Conservation (phyloP, 2,888 invertebrate genomes). For the Calameuta filiformis region DNA sequence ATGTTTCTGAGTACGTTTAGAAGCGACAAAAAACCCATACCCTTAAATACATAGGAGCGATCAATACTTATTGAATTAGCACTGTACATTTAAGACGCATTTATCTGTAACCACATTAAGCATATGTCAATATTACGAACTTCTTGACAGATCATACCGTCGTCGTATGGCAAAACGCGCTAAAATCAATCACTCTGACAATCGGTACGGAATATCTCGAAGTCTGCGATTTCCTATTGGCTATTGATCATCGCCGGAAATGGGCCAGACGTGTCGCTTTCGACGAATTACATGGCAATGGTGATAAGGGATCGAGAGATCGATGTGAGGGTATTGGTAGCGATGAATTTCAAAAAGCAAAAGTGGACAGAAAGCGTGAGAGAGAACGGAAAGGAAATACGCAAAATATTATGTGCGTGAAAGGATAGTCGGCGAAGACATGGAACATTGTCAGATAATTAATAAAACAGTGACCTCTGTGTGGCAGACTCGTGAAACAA, state of each 20-base stretch:
- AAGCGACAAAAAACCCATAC: not conserved
- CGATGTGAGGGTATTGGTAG: not conserved
- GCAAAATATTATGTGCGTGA: not conserved
- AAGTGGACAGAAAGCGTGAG: not conserved
- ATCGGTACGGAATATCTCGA: not conserved
- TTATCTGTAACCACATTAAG: not conserved
- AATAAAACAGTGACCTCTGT: not conserved
- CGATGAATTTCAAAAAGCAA: conserved; percentile 17
- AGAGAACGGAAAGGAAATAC: not conserved
- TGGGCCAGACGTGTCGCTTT: not conserved
- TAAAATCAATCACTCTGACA: not conserved
- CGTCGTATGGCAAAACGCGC: not conserved
- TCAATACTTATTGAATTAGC: not conserved
- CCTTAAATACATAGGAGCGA: not conserved
- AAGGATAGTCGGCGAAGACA: not conserved
- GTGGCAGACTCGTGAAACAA: not conserved
- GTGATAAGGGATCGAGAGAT: not conserved
- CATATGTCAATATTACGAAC: not conserved
- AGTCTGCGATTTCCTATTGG: not conserved
- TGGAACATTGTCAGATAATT: not conserved
- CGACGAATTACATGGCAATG: not conserved
- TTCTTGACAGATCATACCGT: not conserved
- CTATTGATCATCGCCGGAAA: not conserved
- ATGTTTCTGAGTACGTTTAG: not conserved
- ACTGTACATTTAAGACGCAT: not conserved